phyloP scores from a whole-genome alignment of 2,797 vertebrate species.

The Australoheros facetus region DNA sequence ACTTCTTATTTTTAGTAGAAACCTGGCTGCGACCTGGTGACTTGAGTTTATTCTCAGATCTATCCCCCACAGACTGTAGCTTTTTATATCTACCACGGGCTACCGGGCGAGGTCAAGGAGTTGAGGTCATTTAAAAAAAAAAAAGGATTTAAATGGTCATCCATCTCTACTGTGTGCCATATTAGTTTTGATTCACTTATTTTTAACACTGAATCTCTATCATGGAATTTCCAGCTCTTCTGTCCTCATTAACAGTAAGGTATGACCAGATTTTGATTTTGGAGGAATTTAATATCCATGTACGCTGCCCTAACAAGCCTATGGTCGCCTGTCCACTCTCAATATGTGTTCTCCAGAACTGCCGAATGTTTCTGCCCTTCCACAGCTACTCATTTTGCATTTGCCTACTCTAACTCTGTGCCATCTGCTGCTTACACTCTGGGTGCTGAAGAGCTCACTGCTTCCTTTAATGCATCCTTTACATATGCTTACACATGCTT shows the following conservation, averaged over 20 bases:
- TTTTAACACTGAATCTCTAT: background rate
- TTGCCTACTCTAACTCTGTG: background rate
- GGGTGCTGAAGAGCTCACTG: background rate
- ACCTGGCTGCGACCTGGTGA: background rate
- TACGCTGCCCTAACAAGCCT: no score
- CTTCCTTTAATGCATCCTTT: background rate
- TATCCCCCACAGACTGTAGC: background rate
- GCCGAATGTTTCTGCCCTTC: background rate
- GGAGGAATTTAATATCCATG: background rate
- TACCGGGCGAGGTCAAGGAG: background rate
- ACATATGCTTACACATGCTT: background rate
- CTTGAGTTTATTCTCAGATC: background rate
- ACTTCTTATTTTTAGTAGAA: background rate
- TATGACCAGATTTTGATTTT: background rate
- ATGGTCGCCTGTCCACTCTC: background rate
- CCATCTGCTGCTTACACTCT: background rate
- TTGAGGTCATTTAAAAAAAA: no score
- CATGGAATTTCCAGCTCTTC: background rate
- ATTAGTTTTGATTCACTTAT: background rate
- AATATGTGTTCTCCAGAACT: background rate
- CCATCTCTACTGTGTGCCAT: background rate
- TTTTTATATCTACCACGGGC: background rate
- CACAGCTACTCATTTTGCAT: background rate
- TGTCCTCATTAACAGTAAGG: background rate
- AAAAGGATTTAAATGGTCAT: background rate